Conservation (phyloP, 2,797 vertebrate genomes). For the Muscicapa comitata region DNA sequence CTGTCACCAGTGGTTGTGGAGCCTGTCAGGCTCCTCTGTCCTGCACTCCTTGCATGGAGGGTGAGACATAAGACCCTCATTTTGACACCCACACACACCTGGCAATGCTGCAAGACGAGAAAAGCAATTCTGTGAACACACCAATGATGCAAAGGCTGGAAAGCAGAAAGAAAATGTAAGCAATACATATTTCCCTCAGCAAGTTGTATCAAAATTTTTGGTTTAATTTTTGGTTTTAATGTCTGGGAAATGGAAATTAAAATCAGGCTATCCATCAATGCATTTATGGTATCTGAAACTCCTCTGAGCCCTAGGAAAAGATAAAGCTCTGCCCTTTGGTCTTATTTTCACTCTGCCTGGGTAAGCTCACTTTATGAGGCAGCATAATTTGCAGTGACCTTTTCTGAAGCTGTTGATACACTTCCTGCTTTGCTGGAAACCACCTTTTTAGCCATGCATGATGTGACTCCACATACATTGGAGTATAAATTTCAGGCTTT, state of each 20-base stretch:
- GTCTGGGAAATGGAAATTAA: not conserved
- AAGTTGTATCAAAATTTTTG: not conserved
- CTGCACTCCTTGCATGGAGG: accelerated
- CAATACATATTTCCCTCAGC: not conserved
- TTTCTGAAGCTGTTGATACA: constrained; percentile 8
- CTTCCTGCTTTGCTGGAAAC: constrained; percentile 35
- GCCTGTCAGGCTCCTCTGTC: not conserved
- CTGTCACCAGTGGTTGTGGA: not conserved
- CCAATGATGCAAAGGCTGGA: not conserved
- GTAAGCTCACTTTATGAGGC: constrained; percentile 25
- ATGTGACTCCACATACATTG: not conserved
- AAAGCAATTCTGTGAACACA: not conserved
- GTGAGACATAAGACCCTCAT: not conserved
- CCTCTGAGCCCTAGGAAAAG: not conserved
- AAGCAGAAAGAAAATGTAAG: not conserved
- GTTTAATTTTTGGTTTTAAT: not conserved
- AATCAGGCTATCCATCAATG: not conserved
- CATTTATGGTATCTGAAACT: not conserved
- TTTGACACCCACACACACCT: not conserved
- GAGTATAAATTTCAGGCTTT: not conserved
- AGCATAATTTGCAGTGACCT: constrained; percentile 37
- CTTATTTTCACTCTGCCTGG: not conserved
- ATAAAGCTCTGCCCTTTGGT: not conserved
- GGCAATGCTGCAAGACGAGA: not conserved
- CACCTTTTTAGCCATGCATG: not conserved